Base-by-base conservation (phyloP, 2,888 invertebrate genomes). In the Tiliacea aurago region DNA sequence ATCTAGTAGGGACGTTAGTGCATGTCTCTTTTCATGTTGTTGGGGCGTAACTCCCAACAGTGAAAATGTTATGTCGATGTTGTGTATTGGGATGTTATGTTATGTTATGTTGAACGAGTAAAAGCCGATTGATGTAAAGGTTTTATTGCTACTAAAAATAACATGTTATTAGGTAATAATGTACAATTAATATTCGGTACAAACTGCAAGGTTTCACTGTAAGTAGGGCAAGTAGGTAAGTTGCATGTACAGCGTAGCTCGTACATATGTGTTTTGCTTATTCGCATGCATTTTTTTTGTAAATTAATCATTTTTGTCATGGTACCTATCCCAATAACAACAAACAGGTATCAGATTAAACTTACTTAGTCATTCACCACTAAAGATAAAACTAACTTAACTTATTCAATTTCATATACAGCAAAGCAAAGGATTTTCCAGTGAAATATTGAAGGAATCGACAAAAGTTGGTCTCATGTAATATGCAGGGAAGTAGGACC, bases 401-500 rank as follows among this genome's bases (percentile, higher is more conserved):
- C 72, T 80, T 86, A 78, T 85, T 80, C 83, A 81, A 83, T 84
- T 85, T 76, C 59, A 84, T 83, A 84, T 76, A 85, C 77, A 86
- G 80, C 84, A 81, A 78, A 83, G 85, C 77, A 84, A 86, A 80
- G 87, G 90, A 91, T 93, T 93, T 94, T 90, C 90, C 90, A 90
- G 88, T 93, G 89, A 94, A 94, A 94, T 95, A 94, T 95, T 93
- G 92, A 94, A 93, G 93, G 93, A 93, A 94, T 94, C 91, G 93
- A 91, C 89, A 91, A 91, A 94, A 94, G 91, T 95, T 94, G 90
- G 90, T 88, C 88, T 95, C 95, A 95, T 95, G 94, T 93, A 94
- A 95, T 94, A 95, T 95, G 94, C 95, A 95, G 90, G 86, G 87
- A 83, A 87, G 87, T 87, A 89, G 88, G 89, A 87, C 88, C 88